Evolutionary conservation across 2,797 vertebrate genomes (phyloP).

Genomic region (Xenops minutus): DNA sequence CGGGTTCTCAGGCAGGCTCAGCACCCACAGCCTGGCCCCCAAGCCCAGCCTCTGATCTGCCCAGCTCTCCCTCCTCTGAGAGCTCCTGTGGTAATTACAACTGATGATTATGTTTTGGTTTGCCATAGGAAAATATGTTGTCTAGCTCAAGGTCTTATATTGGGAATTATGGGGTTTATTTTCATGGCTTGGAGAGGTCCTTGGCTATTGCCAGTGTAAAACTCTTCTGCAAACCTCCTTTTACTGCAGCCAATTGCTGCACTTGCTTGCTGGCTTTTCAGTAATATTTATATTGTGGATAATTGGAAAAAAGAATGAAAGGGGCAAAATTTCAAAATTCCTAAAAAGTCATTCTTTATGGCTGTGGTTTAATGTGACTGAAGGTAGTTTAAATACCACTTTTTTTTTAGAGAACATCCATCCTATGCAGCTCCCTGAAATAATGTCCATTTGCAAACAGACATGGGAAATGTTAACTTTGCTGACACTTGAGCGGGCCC

Average conservation of each 20-base stretch:
- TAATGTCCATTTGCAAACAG: not conserved
- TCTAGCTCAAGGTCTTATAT: not conserved
- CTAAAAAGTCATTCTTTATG: not conserved
- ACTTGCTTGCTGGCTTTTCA: not conserved
- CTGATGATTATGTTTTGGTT: not conserved
- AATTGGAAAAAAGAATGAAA: not conserved
- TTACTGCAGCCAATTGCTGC: not conserved
- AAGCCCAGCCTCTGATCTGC: not conserved
- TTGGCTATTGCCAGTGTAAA: not conserved
- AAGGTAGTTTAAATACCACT: not conserved
- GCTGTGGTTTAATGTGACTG: not conserved
- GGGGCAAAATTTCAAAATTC: not conserved
- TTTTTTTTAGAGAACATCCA: not conserved
- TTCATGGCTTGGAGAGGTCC: not conserved
- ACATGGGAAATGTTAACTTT: not conserved
- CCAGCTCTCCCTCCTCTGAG: not conserved
- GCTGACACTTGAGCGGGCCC: not conserved
- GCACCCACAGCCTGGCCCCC: rapidly evolving
- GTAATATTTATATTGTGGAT: not conserved
- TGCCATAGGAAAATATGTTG: not conserved
- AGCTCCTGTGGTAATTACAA: not conserved
- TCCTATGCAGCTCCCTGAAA: not conserved
- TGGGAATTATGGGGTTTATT: not conserved
- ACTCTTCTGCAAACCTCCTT: not conserved
- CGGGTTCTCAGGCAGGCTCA: rapidly evolving